Base-by-base conservation (phyloP, 1,140 invertebrate species). In the Eueides isabella region DNA sequence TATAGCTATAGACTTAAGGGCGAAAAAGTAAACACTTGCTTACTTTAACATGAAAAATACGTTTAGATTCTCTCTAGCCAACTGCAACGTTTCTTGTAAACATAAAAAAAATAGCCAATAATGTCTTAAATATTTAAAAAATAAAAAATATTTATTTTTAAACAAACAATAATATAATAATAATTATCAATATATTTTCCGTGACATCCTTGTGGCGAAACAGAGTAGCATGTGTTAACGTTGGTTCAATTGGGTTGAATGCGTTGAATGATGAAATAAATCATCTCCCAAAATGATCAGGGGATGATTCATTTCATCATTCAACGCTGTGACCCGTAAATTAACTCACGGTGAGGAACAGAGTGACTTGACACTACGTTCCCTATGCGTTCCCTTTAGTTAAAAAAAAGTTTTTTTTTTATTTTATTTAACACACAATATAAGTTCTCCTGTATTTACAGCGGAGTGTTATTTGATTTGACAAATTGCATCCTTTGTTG, bases 401-500 rank as follows among this genome's bases (percentile, higher is more conserved):
- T 19, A 2, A n/a, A 19, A 44, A 44, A 48, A 48, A 48, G 4
- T 0, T n/a, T n/a, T n/a, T 19, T 19, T 26, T 55, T 55, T 55
- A 23, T 55, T 23, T 2, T 26, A 26, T 55, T 26, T 55, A 55
- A 44, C 7, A 44, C n/a, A 55, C 75, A 72, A 61, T 79, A 69
- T 78, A 71, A 44, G 1, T 16, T 14, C 44, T 71, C 72, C 72
- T 83, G 63, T 82, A 67, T 81, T 74, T 76, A 23, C 77, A 76
- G 29, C 38, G 38, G 61, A 76, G 78, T 82, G 77, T 71, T 89
- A 83, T 89, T 89, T 89, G 87, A 87, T 87, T 85, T 88, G 87
- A 89, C 86, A 89, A 89, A 89, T 89, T 88, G 86, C 87, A 87
- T 86, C 84, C 79, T 88, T 89, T 89, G 87, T 89, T 77, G 87